These are phyloP conservation scores for Eupristina koningsbergeri DNA, from an alignment of 1,140 invertebrate species.

Conservation along the genomic window DNA sequence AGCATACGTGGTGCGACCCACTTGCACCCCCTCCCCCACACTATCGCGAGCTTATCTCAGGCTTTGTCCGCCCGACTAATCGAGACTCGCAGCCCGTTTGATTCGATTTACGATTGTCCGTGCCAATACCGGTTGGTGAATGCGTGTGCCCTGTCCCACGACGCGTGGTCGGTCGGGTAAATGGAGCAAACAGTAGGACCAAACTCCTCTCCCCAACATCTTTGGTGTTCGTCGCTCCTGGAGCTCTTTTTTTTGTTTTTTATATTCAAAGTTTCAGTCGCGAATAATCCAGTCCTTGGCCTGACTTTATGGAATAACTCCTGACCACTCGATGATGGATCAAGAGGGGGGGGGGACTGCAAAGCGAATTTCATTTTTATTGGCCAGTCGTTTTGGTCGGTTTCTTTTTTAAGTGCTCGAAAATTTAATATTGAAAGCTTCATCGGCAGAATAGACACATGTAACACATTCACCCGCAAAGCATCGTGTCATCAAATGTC, in stretches of 20 bases:
- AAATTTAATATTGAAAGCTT: too few species aligned
- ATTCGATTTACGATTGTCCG: conserved; percentile 38
- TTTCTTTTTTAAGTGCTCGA: too few species aligned
- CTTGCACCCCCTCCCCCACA: conserved; percentile 42
- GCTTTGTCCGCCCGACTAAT: neutral
- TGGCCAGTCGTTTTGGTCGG: too few species aligned
- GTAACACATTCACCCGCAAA: neutral
- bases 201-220: too few species aligned
- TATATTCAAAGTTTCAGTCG: neutral
- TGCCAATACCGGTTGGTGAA: neutral
- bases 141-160: neutral
- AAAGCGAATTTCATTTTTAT: too few species aligned
- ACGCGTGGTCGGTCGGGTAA: neutral
- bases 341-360: too few species aligned
- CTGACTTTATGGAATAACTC: too few species aligned
- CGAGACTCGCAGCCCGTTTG: conserved; percentile 31
- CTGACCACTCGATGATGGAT: too few species aligned
- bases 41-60: neutral
- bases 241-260: too few species aligned
- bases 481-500: too few species aligned
- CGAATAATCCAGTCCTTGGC: neutral
- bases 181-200: neutral
- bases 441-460: neutral
- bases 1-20: conserved; percentile 61
- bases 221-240: neutral